Conservation (phyloP, 1,140 invertebrate genomes). For the Psix sp. region DNA sequence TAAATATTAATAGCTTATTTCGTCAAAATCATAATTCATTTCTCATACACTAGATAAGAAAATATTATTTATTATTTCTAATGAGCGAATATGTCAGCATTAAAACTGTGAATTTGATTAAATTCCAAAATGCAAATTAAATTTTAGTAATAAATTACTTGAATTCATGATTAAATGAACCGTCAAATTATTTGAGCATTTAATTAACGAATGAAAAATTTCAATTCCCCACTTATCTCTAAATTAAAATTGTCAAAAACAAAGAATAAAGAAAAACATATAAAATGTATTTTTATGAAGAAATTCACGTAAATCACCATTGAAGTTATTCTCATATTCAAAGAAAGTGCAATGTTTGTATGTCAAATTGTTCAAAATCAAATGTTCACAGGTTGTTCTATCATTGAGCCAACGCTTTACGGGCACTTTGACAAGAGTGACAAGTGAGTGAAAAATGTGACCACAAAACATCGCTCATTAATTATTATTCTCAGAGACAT, state of each 20-base stretch:
- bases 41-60: constrained; percentile 1
- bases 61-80: constrained; percentile 16
- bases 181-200: no score
- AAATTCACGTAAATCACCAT: no score
- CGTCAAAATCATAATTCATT: constrained; percentile 22
- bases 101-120: constrained; percentile 4
- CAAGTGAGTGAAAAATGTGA: constrained; percentile 43
- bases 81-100: neutral
- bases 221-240: no score
- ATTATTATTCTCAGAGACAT: constrained; percentile 16
- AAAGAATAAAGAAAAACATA: no score
- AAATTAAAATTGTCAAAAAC: no score
- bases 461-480: constrained; percentile 40
- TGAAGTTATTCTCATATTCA: constrained; percentile 1
- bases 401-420: constrained; percentile 26
- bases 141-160: neutral
- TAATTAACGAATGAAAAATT: no score
- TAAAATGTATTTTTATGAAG: no score
- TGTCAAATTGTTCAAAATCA: constrained; percentile 24
- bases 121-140: neutral
- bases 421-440: constrained; percentile 56
- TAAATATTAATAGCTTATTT: constrained; percentile 28
- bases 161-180: neutral
- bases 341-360: constrained; percentile 1
- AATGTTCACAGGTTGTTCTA: constrained; percentile 49